phyloP scores from a whole-genome alignment of 2,113 vertebrate species.

The Micromys minutus region DNA sequence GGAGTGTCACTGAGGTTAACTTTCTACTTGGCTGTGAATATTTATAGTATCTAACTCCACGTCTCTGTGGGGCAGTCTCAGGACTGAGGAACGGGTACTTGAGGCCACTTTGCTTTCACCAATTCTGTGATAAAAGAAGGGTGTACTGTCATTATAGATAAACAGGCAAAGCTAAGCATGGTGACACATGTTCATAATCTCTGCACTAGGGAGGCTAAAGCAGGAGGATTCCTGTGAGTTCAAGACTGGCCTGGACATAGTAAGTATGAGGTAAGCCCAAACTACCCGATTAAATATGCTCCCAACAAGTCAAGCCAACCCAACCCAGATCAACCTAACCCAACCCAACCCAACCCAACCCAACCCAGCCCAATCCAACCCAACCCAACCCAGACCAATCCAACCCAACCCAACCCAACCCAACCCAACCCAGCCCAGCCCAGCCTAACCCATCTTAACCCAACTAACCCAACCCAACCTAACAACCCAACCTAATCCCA shows the following conservation, averaged over 20 bases:
- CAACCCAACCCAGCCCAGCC: background rate
- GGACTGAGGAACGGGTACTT: background rate
- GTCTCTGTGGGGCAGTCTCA: background rate
- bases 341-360: background rate
- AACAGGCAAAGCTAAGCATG: background rate
- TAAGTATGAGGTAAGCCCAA: background rate
- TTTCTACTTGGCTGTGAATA: conserved; percentile 21
- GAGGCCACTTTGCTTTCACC: background rate
- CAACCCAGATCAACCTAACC: background rate
- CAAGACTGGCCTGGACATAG: background rate
- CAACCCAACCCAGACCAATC: background rate
- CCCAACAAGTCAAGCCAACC: no score
- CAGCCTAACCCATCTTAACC: background rate
- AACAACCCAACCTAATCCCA: no score
- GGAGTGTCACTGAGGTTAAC: background rate
- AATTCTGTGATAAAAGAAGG: background rate
- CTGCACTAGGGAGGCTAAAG: background rate
- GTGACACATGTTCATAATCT: background rate
- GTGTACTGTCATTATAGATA: conserved; percentile 33
- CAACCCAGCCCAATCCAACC: background rate
- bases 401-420: no score
- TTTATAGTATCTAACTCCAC: background rate
- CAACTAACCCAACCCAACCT: no score
- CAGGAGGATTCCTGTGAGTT: background rate
- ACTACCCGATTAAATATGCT: background rate